These are phyloP conservation scores for Empis stercorea DNA, from an alignment of 2,888 invertebrate species.

Conservation along the genomic window DNA sequence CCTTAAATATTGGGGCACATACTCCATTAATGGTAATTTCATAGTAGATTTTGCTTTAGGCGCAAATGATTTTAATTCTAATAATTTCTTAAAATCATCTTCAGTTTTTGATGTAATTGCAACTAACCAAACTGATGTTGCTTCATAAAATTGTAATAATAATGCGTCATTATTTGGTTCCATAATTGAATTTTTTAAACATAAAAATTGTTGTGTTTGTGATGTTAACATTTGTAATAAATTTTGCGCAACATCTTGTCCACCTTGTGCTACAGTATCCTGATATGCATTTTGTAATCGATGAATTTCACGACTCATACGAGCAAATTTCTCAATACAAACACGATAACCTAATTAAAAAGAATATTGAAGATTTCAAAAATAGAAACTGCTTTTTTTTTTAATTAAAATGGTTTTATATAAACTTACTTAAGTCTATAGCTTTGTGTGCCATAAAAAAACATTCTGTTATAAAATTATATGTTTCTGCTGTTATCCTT, in stretches of 20 bases:
- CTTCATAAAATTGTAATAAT: slow-evolving; percentile 63
- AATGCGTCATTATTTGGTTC: slow-evolving; percentile 60
- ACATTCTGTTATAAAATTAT: slow-evolving; percentile 79
- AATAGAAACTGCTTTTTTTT: slow-evolving; percentile 29
- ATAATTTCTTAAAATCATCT: slow-evolving; percentile 24
- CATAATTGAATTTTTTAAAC: slow-evolving; percentile 60
- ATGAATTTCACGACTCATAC: slow-evolving; percentile 54
- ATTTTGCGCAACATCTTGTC: slow-evolving; percentile 48
- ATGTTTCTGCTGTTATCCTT: slow-evolving; percentile 45
- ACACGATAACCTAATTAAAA: slow-evolving; percentile 45
- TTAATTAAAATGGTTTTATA: background rate
- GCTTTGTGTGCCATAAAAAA: slow-evolving; percentile 84
- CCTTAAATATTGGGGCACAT: slow-evolving; percentile 56
- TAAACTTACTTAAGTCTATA: slow-evolving; percentile 58
- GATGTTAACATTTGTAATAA: slow-evolving; percentile 51
- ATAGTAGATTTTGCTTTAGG: slow-evolving; percentile 43
- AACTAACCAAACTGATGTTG: slow-evolving; percentile 72
- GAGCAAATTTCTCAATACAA: slow-evolving; percentile 51
- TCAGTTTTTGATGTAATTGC: slow-evolving; percentile 56
- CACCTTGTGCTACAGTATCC: slow-evolving; percentile 49
- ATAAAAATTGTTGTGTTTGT: slow-evolving; percentile 51
- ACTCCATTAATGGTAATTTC: slow-evolving; percentile 49
- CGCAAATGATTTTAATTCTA: slow-evolving; percentile 41
- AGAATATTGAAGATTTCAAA: too few relatives aligned
- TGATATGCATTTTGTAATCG: slow-evolving; percentile 61